phyloP scores from a whole-genome alignment of 1,140 invertebrate genomes.

The Schlechtendalia chinensis region DNA sequence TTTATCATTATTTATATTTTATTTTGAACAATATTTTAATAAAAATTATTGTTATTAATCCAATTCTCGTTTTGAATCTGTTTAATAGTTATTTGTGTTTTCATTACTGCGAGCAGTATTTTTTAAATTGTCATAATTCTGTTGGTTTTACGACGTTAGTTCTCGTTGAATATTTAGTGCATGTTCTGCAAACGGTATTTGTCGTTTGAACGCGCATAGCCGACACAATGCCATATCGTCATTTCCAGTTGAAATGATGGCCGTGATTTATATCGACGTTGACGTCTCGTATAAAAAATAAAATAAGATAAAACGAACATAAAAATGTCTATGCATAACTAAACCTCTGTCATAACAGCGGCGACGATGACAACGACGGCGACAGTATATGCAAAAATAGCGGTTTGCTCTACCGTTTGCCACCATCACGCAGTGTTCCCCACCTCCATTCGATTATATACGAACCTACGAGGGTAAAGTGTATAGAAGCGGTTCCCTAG shows the following conservation, averaged over 20 bases:
- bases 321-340: conserved; percentile 25
- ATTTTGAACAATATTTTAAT: too few species aligned
- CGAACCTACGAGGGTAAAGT: not conserved
- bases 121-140: too few species aligned
- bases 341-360: not conserved
- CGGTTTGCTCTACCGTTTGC: not conserved
- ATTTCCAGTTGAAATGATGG: conserved; percentile 1
- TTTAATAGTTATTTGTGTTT: too few species aligned
- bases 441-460: not conserved
- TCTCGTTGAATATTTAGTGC: too few species aligned
- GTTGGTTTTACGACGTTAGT: too few species aligned
- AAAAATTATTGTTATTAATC: too few species aligned
- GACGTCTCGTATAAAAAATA: not conserved
- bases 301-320: not conserved
- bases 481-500: conserved; percentile 1
- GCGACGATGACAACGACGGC: not conserved
- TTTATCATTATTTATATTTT: too few species aligned
- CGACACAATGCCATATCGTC: not conserved
- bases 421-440: not conserved
- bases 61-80: too few species aligned
- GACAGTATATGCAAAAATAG: conserved; percentile 12
- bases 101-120: too few species aligned
- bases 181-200: too few species aligned
- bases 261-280: conserved; percentile 15
- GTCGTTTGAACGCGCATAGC: too few species aligned